Base-by-base conservation (phyloP, 2,888 invertebrate species). In the Lottia scabra region DNA sequence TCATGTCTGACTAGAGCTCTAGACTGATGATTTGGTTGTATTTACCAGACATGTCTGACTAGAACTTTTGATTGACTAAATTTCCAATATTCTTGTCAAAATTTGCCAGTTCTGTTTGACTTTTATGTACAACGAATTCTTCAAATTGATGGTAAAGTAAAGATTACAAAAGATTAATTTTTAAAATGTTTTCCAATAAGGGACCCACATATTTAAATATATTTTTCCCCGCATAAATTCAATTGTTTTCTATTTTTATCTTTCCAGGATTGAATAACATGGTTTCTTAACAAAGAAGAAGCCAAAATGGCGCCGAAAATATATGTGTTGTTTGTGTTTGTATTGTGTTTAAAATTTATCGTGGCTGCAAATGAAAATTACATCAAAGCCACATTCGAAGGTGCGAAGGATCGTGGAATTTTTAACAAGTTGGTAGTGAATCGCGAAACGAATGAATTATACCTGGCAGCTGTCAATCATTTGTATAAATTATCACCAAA, bases 401-500 rank as follows among this genome's bases (percentile, higher is more conserved):
- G 26, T 1, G 23, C 45, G 26, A 23, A 45, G 23, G 56, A 56
- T 56, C 23, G 56, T 12, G 56, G 56, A 56, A 56, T 56, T 23
- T 75, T 75, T 62, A 71, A 69, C 63, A 73, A 73, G 65, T 65
- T 75, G 63, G 63, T 68, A 16, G 63, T 65, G 26, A 73, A 75
- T 67, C 71, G 45, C n/a, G 69, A 73, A 23, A 73, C 68, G 5
- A 70, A 71, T 64, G 93, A 95, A 79, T 95, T 94, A 19, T 94
- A 93, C 92, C 93, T 98, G 78, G 97, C 97, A 78, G 97, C 96
- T 72, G 95, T 96, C 79, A 98, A 98, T 91, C 92, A 94, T 76
- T 92, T 98, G 78, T 97, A 95, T 90, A 97, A 97, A 90, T 92
- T 98, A 68, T 95, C 96, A 62, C 94, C 95, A 65, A 95, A 96